Percentiles rank a stretch among this genome's conserved stretches.
Evolutionary conservation across 2,888 invertebrate species (phyloP).

Genomic region (Drosophila parthenogenetica): DNA sequence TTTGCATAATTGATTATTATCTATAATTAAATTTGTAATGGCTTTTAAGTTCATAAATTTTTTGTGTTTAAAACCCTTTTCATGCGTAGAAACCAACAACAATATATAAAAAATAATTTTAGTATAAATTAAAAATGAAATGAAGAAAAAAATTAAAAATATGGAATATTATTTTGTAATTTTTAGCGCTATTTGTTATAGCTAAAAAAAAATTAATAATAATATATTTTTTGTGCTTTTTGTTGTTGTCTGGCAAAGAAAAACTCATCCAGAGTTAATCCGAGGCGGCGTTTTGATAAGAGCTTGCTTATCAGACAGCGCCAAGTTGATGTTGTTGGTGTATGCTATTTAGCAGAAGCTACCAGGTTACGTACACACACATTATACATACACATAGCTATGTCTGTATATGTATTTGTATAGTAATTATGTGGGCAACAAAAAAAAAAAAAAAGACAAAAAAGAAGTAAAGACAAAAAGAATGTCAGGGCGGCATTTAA

Average conservation of each 20-base stretch:
- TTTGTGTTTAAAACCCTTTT: too few relatives aligned
- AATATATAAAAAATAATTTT: too few relatives aligned
- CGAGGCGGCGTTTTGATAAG: conserved; percentile 65
- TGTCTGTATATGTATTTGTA: conserved; percentile 30
- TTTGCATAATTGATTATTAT: too few relatives aligned
- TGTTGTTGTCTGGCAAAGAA: conserved; percentile 38
- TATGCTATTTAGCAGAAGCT: conserved; percentile 27
- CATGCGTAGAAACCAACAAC: too few relatives aligned
- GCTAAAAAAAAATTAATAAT: not conserved
- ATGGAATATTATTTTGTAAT: too few relatives aligned
- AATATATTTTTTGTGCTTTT: not conserved
- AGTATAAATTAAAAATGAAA: too few relatives aligned
- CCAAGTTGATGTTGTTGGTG: conserved; percentile 43
- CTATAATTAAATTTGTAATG: too few relatives aligned
- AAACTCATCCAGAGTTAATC: conserved; percentile 72
- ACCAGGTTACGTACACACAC: conserved; percentile 28
- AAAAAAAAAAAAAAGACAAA: conserved; percentile 28
- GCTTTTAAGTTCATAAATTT: too few relatives aligned
- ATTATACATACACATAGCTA: not conserved
- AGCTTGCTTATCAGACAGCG: conserved; percentile 61
- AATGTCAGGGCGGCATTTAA: conserved; percentile 68
- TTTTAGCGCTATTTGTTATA: too few relatives aligned
- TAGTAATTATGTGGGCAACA: conserved; percentile 64
- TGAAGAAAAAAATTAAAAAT: too few relatives aligned
- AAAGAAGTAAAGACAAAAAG: conserved; percentile 35